phyloP scores from a whole-genome alignment of 2,888 invertebrate genomes.

The Miltochrista miniata region DNA sequence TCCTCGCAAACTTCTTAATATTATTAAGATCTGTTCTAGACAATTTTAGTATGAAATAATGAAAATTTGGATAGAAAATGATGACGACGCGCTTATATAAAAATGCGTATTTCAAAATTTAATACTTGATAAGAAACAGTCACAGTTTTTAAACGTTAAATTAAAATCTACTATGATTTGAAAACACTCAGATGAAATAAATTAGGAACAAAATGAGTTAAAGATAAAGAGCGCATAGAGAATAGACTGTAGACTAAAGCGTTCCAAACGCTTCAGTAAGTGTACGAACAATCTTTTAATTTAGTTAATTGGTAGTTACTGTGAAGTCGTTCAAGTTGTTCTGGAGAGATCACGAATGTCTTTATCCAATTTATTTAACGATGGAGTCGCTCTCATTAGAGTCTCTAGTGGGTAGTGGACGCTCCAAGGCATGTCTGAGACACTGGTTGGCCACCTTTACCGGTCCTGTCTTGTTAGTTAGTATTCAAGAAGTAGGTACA shows the following conservation, averaged over 20 bases:
- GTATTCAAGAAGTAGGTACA: constrained; percentile 45
- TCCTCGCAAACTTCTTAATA: too few relatives aligned
- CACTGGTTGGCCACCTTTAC: constrained; percentile 61
- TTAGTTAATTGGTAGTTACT: constrained; percentile 82
- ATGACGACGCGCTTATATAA: too few relatives aligned
- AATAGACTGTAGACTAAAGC: constrained; percentile 50
- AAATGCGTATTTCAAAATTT: too few relatives aligned
- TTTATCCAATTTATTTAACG: constrained; percentile 84
- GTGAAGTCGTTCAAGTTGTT: constrained; percentile 78
- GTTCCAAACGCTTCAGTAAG: constrained; percentile 68
- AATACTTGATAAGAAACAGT: too few relatives aligned
- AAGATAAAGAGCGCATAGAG: constrained; percentile 58
- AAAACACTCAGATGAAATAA: not conserved
- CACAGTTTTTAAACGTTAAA: too few relatives aligned
- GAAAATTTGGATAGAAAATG: too few relatives aligned
- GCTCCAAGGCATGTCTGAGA: constrained; percentile 40
- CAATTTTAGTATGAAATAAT: too few relatives aligned
- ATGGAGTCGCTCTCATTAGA: constrained; percentile 79
- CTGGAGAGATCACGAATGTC: constrained; percentile 82
- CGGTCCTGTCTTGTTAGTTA: constrained; percentile 61
- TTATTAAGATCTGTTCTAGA: not conserved
- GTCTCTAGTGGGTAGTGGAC: constrained; percentile 73
- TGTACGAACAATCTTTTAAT: constrained; percentile 81
- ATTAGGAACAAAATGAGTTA: constrained; percentile 49
- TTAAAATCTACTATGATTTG: too few relatives aligned